Evolutionary conservation across 1,140 invertebrate species (phyloP), one percentile per base, ranked within the genome.

Genomic region (Achroia grisella): DNA sequence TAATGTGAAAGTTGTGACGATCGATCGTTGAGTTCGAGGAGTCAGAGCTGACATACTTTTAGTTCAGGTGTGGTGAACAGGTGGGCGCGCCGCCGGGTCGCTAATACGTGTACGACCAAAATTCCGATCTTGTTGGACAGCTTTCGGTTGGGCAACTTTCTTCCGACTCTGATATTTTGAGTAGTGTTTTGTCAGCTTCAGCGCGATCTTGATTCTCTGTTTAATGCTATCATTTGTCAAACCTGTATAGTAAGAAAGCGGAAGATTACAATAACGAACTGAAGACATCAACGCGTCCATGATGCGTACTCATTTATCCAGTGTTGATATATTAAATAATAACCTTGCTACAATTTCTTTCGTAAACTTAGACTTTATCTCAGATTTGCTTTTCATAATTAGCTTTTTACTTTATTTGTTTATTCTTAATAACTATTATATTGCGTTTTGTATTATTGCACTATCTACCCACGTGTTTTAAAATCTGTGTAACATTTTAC

Each of bases 211-310:
- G 27, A 17, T 29, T 30, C n/a, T 39, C 40, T 37, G 35, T 37
- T 43, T 32, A 28, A 23, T 3, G 2, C 17, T 3, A 3, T 23
- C 6, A 6, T 23, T 23, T 23, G 17, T 23, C 17, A 33, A 42
- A 58, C 52, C 33, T 34, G 10, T 48, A 47, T 40, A 44, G 45
- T 51, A 36, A 12, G 54, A 57, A 62, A 61, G 50, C 54, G 61
- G 31, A 49, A 47, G 47, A 56, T 52, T 56, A 47, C 43, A 41
- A n/a, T 42, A 48, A 56, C 61, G 48, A 62, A 66, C 59, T 62
- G 59, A 80, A 80, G 80, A 84, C 76, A 68, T 84, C 76, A 84
- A 84, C 80, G 80, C 80, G 76, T 63, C 61, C n/a, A n/a, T n/a
- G n/a, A n/a, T n/a, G 41, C 45, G 55, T 37, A 45, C 10, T 31